phyloP scores from a whole-genome alignment of 2,113 vertebrate species.

The Takifugu flavidus region DNA sequence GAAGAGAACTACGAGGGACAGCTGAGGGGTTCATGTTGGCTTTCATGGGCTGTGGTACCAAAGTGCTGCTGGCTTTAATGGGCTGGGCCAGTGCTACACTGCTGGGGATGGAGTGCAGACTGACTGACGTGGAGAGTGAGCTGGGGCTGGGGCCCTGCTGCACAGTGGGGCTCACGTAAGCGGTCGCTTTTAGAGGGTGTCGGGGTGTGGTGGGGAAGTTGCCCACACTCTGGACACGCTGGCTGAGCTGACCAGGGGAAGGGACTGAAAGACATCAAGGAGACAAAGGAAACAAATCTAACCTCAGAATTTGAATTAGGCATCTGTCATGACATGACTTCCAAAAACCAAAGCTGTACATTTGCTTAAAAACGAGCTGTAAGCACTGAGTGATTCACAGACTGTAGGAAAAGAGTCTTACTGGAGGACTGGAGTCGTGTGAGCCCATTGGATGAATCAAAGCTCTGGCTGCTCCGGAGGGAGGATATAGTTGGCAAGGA shows the following conservation, averaged over 20 bases:
- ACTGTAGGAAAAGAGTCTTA: conserved; percentile 68
- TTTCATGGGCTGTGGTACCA: conserved; percentile 81
- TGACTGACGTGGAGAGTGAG: conserved; percentile 75
- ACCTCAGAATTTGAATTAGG: neutral
- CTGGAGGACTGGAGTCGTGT: conserved; percentile 89
- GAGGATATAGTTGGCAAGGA: conserved; percentile 79
- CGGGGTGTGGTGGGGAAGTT: conserved; percentile 84
- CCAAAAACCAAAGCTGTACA: neutral
- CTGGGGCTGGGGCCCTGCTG: conserved; percentile 82
- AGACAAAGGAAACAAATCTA: neutral
- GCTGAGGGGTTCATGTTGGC: conserved; percentile 56
- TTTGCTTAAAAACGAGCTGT: conserved; percentile 6
- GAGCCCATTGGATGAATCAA: conserved; percentile 89
- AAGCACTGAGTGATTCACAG: conserved; percentile 14
- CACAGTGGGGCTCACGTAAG: conserved; percentile 93
- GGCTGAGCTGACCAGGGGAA: conserved; percentile 87
- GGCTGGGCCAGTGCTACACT: conserved; percentile 80
- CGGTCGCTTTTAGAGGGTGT: conserved; percentile 90
- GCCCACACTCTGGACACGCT: conserved; percentile 89
- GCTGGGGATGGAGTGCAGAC: conserved; percentile 78
- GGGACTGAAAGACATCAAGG: conserved; percentile 77
- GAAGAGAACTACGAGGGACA: conserved; percentile 84
- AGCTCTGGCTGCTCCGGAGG: conserved; percentile 92
- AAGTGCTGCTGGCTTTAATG: conserved; percentile 79
- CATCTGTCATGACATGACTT: neutral